phyloP scores from a whole-genome alignment of 2,113 vertebrate species.

The Chamaea fasciata region DNA sequence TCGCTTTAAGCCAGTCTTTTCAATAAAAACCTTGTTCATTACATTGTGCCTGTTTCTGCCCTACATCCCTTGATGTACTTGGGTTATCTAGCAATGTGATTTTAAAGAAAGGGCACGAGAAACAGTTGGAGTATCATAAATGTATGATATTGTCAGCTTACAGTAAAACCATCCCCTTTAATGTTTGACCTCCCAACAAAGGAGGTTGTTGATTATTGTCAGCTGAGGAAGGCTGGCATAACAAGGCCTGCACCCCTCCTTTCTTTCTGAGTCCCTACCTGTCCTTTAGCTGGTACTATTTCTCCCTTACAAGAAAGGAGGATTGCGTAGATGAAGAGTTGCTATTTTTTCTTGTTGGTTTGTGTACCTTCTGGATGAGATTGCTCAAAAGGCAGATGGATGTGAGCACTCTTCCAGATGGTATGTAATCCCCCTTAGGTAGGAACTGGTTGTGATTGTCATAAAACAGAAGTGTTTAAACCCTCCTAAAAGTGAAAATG shows the following conservation, averaged over 20 bases:
- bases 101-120: not conserved
- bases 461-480: not conserved
- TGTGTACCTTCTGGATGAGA: not conserved
- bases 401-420: not conserved
- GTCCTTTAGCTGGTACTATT: not conserved
- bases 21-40: not conserved
- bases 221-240: not conserved
- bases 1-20: fast-evolving
- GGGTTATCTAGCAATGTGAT: not conserved
- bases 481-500: not conserved
- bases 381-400: not conserved
- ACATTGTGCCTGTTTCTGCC: not conserved
- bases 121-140: not conserved
- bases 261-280: not conserved
- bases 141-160: not conserved
- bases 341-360: not conserved
- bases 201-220: not conserved
- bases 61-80: not conserved
- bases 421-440: not conserved
- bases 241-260: fast-evolving
- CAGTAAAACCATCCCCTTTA: not conserved
- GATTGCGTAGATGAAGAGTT: not conserved
- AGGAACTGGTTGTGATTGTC: not conserved
- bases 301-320: not conserved
- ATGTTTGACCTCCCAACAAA: not conserved